Conservation (phyloP, 2,113 vertebrate species). For the Lethenteron reissneri region DNA sequence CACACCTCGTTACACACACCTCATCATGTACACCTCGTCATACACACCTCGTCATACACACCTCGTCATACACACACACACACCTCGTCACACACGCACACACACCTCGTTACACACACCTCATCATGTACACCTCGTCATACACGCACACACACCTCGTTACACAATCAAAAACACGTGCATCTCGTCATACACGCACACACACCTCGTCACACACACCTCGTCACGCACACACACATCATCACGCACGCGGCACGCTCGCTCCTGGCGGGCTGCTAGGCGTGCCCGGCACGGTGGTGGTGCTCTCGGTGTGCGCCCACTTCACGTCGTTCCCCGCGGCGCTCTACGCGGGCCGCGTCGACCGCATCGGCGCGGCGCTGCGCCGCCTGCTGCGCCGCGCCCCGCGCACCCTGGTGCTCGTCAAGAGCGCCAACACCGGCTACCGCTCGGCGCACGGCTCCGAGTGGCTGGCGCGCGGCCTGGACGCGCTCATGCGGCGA, state of each 20-base stretch:
- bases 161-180: no score
- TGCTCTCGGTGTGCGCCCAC: slow-evolving; percentile 14
- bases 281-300: slow-evolving; percentile 12
- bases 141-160: slow-evolving; percentile 5
- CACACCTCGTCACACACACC: no score
- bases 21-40: no score
- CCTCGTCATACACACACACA: slow-evolving; percentile 11
- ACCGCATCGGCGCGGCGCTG: slow-evolving; percentile 11
- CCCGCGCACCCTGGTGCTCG: not conserved
- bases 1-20: no score
- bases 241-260: slow-evolving; percentile 10
- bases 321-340: slow-evolving; percentile 14
- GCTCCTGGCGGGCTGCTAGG: slow-evolving; percentile 15
- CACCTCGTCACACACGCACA: slow-evolving; percentile 6
- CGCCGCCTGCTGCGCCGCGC: slow-evolving; percentile 11
- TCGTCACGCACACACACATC: not conserved
- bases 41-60: no score
- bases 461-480: slow-evolving; percentile 18
- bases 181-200: not conserved
- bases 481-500: slow-evolving; percentile 13
- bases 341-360: slow-evolving; percentile 10
- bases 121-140: slow-evolving; percentile 9
- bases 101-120: slow-evolving; percentile 10
- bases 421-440: slow-evolving; percentile 10
- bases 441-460: slow-evolving; percentile 14